Conservation (phyloP, 2,113 vertebrate species). For the Ardeotis arabs region DNA sequence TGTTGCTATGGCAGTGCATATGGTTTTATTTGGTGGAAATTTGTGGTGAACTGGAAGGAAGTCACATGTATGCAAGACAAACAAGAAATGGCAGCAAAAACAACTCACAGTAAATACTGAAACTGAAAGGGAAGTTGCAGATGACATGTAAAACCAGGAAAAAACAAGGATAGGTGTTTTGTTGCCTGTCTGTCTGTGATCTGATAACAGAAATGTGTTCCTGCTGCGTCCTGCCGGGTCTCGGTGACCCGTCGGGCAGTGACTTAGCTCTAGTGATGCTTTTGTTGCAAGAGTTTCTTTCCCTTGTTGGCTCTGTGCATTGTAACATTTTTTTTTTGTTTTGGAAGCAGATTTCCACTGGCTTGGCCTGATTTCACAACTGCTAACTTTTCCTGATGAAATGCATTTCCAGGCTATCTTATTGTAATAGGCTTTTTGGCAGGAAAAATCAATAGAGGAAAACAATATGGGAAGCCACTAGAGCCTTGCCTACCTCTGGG, state of each 20-base stretch:
- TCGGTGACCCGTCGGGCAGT: neutral
- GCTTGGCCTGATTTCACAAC: neutral
- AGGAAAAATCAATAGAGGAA: neutral
- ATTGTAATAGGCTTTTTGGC: neutral
- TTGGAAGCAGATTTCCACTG: neutral
- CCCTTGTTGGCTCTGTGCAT: neutral
- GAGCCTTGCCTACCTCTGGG: neutral
- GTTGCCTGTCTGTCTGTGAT: neutral
- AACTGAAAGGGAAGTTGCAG: constrained; percentile 11
- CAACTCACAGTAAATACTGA: constrained; percentile 26
- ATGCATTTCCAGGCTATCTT: neutral
- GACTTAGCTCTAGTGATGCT: neutral
- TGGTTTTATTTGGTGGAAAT: constrained; percentile 78
- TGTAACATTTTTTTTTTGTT: neutral
- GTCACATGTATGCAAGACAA: constrained; percentile 50
- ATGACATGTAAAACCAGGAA: neutral
- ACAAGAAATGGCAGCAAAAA: constrained; percentile 58
- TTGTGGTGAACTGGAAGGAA: constrained; percentile 65
- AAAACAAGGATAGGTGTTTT: neutral
- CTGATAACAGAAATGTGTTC: neutral
- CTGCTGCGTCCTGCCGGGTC: neutral
- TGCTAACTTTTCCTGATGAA: neutral
- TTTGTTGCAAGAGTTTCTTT: neutral
- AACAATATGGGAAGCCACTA: neutral
- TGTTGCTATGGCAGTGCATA: constrained; percentile 78